A percentile compares a stretch with the other conserved stretches of the same genome.
Evolutionary conservation across 35 echinoderm and acorn worm genomes (phyloP).

Genomic region (Acanthaster planci): DNA sequence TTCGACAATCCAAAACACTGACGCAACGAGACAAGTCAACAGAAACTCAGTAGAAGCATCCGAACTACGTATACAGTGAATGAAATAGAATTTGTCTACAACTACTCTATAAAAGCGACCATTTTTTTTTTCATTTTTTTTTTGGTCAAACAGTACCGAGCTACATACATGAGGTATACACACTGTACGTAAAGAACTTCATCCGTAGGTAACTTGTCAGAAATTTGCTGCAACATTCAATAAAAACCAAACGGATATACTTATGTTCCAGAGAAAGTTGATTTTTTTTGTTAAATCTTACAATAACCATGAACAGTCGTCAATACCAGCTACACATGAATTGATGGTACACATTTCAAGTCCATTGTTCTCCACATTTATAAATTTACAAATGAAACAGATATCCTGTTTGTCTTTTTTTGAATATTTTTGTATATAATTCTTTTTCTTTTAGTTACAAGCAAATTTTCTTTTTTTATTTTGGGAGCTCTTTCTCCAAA

Average conservation of each 20-base stretch:
- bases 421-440: conserved; percentile 26
- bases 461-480: not conserved
- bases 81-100: not conserved
- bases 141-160: not conserved
- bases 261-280: not conserved
- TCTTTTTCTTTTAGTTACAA: conserved; percentile 3
- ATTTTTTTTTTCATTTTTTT: not conserved
- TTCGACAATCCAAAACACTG: not conserved
- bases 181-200: not conserved
- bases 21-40: not conserved
- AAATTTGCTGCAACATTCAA: conserved; percentile 15
- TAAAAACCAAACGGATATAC: conserved; percentile 1
- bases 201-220: not conserved
- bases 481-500: conserved; percentile 4
- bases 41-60: not conserved
- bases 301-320: conserved; percentile 4
- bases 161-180: conserved; percentile 18
- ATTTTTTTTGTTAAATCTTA: not conserved
- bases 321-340: conserved; percentile 14
- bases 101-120: not conserved
- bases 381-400: conserved; percentile 30
- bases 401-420: not conserved
- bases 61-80: not conserved
- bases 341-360: conserved; percentile 9
- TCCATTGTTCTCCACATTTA: conserved; percentile 18